Evolutionary conservation across 1,140 invertebrate genomes (phyloP), one percentile per base, ranked within the genome.

Genomic region (Aricia agestis): DNA sequence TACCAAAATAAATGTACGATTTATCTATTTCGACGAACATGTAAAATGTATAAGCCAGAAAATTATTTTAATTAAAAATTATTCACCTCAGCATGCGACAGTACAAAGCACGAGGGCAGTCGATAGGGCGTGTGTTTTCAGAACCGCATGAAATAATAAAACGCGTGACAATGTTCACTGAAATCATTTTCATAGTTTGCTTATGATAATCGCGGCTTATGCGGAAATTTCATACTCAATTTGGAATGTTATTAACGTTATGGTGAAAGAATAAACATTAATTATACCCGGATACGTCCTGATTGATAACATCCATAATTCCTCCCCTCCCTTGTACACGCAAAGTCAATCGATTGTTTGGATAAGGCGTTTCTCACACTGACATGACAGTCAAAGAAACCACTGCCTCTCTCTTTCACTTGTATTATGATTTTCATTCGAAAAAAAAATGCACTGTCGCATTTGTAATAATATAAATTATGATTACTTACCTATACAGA

Each of bases 41-140:
- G 25, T 25, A 25, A 25, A 25, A 25, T 0, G 3, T 25, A 36
- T 4, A 36, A 36, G 5, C 9, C 9, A 36, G 6, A 36, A 36
- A 36, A 36, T 36, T 7, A 36, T 36, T 36, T 52, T 25, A 31
- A n/a, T 58, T 6, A 68, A 19, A 31, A 57, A 2, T 57, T 57
- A 57, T 18, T 18, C 45, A 52, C 45, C 13, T 52, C 3, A 52
- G 45, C 45, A 15, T 13, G 45, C 13, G 45, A 52, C 45, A 4
- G 45, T 52, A 25, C 42, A 68, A 42, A 41, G 41, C 57, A 31
- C 13, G 57, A 68, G 31, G 10, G 18, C 69, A 69, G 69, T 61
- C 71, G 79, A 78, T 85, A 85, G 80, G 79, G 72, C 74, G 71
- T 81, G 83, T 81, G 77, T 75, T 80, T 81, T 77, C 78, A 85